These are phyloP conservation scores for Drosophila colorata DNA, from an alignment of 2,888 invertebrate genomes.

Conservation along the genomic window DNA sequence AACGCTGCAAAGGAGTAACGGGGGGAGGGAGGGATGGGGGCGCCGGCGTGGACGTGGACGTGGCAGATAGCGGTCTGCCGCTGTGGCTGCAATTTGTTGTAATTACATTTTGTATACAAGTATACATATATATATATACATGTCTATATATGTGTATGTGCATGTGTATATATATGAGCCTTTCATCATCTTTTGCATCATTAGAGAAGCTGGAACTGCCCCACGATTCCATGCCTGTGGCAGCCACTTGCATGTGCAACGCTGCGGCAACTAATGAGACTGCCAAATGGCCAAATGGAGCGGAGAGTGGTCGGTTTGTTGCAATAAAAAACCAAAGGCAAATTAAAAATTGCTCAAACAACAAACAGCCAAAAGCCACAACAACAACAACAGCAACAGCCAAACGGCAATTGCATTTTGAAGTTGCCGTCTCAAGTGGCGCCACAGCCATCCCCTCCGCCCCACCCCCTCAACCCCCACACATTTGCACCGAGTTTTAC, in stretches of 20 bases:
- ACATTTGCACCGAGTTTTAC: not conserved
- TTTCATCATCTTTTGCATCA: constrained; percentile 74
- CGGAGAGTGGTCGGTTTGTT: constrained; percentile 6
- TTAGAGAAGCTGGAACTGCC: constrained; percentile 51
- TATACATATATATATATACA: not conserved
- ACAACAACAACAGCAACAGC: constrained; percentile 20
- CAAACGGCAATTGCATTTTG: constrained; percentile 61
- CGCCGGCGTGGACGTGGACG: not conserved
- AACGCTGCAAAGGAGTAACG: constrained; percentile 8
- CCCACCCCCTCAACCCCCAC: not conserved
- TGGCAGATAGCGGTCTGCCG: constrained; percentile 16
- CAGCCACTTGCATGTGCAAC: constrained; percentile 12
- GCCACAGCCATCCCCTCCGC: constrained; percentile 1
- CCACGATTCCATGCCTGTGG: not conserved
- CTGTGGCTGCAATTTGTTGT: constrained; percentile 59
- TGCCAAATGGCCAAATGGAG: constrained; percentile 29
- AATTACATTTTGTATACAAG: constrained; percentile 64
- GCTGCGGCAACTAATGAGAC: constrained; percentile 54
- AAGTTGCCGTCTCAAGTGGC: constrained; percentile 66
- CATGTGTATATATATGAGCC: constrained; percentile 16
- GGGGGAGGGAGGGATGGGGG: not conserved
- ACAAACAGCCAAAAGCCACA: constrained; percentile 40
- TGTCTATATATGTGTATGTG: too few relatives aligned
- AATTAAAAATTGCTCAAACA: constrained; percentile 56
- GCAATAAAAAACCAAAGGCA: constrained; percentile 28